Base-by-base conservation (phyloP, 2,888 invertebrate genomes). In the Altica lythri region DNA sequence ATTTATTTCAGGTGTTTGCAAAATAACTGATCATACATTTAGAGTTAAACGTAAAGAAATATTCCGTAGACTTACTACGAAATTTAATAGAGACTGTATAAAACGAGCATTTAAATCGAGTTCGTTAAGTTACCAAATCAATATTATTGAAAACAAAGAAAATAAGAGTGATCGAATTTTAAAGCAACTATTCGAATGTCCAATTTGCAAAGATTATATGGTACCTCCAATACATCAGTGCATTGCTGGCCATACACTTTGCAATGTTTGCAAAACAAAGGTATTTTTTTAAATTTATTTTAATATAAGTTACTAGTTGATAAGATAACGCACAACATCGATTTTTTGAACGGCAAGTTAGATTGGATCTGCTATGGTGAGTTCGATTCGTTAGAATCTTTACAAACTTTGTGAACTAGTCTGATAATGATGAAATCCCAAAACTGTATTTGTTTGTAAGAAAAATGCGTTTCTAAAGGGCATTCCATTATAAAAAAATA, bases 201-300 rank as follows among this genome's bases (percentile, higher is more conserved):
- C 69, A 8, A 57, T 68, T 8, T 72, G 72, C 51, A 55, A 65
- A 10, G 66, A 68, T 12, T 61, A 62, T 27, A 64, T 71, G 65
- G 35, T 54, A 17, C 52, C 58, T 2, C 61, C 61, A 2, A 59
- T 61, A 14, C 53, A 48, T 30, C 61, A 61, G 35, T 61, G 61
- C 35, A 16, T 57, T 9, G 45, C 54, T 2, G 61, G 61, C 4
- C 61, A 61, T 42, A 46, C 56, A n/a, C 22, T 61, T 16, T 61
- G 61, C 44, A 55, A 50, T 19, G 43, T 45, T 1, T 59, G 59
- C 57, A 50, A 47, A n/a, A 35, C 46, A 2, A 53, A 52, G 37
- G 47, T 53, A 27, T n/a, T n/a, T n/a, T n/a, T n/a, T n/a, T n/a
- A 2, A n/a, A 5, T 30, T 30, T 5, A 2, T 12, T 30, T 30